Conservation (phyloP, 2,888 invertebrate species). For the Troilus luridus region DNA sequence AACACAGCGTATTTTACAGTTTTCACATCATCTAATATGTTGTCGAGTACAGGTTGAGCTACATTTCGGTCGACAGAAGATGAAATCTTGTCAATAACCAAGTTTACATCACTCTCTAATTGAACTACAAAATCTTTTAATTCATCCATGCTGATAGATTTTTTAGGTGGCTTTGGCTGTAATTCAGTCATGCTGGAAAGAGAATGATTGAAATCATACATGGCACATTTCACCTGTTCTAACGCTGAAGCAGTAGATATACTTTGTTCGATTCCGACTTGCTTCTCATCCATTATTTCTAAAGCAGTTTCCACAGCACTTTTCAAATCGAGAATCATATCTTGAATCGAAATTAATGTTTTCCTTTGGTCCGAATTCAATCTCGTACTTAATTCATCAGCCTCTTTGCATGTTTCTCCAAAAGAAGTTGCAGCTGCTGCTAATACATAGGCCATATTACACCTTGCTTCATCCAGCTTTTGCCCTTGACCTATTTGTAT, state of each 20-base stretch:
- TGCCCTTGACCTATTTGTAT: conserved; percentile 66
- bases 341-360: conserved; percentile 61
- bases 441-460: conserved; percentile 64
- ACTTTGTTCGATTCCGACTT: conserved; percentile 57
- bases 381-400: conserved; percentile 59
- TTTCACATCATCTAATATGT: conserved; percentile 62
- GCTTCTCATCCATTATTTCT: conserved; percentile 60
- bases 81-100: conserved; percentile 57
- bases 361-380: conserved; percentile 60
- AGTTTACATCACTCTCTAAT: conserved; percentile 60
- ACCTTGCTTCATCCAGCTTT: conserved; percentile 65
- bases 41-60: conserved; percentile 60
- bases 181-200: conserved; percentile 59
- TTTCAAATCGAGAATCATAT: conserved; percentile 62
- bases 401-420: conserved; percentile 59
- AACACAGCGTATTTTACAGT: conserved; percentile 61
- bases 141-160: conserved; percentile 60
- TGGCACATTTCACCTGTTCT: conserved; percentile 60
- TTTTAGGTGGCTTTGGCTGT: conserved; percentile 53
- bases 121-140: conserved; percentile 62
- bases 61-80: conserved; percentile 59
- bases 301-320: conserved; percentile 60
- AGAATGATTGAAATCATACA: conserved; percentile 60
- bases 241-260: conserved; percentile 58
- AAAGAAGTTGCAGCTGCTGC: conserved; percentile 52